Conservation (phyloP, 2,888 invertebrate genomes). For the Neoascia interrupta region DNA sequence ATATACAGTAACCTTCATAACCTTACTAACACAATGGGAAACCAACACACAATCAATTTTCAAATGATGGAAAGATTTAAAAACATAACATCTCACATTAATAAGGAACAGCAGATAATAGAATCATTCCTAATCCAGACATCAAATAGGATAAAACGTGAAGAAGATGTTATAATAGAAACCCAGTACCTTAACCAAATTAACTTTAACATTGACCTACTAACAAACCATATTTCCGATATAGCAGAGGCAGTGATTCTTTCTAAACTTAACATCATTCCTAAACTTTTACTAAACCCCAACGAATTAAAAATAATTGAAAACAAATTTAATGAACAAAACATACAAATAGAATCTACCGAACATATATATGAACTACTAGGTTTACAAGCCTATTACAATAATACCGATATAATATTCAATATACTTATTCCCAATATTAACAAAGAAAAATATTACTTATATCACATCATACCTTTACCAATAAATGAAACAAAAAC, state of each 20-base stretch:
- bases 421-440: constrained; percentile 30
- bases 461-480: constrained; percentile 33
- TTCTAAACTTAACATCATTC: too few species aligned
- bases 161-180: too few species aligned
- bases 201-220: too few species aligned
- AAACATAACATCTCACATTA: background rate
- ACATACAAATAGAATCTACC: too few species aligned
- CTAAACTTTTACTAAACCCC: too few species aligned
- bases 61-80: background rate
- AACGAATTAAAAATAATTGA: background rate
- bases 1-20: too few species aligned
- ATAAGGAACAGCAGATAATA: background rate
- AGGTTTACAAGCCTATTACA: too few species aligned
- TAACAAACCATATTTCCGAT: too few species aligned
- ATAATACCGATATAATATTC: constrained; percentile 14
- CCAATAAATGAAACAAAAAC: constrained; percentile 24
- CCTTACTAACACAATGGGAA: background rate
- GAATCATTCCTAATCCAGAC: constrained; percentile 1
- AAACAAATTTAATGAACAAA: too few species aligned
- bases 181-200: too few species aligned
- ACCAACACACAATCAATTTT: background rate
- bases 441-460: constrained; percentile 3
- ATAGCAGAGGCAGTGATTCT: too few species aligned
- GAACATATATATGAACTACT: too few species aligned
- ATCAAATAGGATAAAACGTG: background rate